Evolutionary conservation across 2,888 invertebrate genomes (phyloP), one percentile per base, ranked within the genome.

Genomic region (Prosopocoilus inquinatus): DNA sequence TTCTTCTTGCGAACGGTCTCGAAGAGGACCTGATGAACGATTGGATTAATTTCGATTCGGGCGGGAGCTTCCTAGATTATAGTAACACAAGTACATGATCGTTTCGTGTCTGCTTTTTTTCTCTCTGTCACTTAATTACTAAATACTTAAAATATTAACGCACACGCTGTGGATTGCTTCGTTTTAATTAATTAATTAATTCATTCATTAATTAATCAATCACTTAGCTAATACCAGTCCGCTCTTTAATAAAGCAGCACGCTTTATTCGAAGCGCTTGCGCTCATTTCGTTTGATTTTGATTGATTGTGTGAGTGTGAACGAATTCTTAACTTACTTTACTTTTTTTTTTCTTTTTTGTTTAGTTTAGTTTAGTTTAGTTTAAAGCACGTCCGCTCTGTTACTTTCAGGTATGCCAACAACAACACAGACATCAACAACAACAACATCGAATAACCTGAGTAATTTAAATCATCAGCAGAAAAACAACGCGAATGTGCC

Each of bases 351-450:
- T 45, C 9, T 15, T 11, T 5, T 12, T 46, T 46, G 11, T 28
- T 47, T 28, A 38, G 20, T 20, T 16, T 32, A 28, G 28, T 47
- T 15, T 41, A 28, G 32, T 41, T 48, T 44, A 47, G 41, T 57
- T 57, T 57, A 60, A 28, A 28, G 20, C 20, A 28, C 20, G n/a
- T n/a, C 7, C 3, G 7, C 20, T 28, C 5, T 5, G 20, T 28
- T 43, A 55, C 49, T 63, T 62, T 32, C 59, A 71, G 75, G 71
- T 67, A 64, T 72, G 65, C 72, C 71, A 13, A 63, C n/a, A n/a
- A n/a, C n/a, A n/a, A n/a, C n/a, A n/a, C n/a, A n/a, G n/a, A n/a
- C n/a, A n/a, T n/a, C n/a, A n/a, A n/a, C n/a, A n/a, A n/a, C n/a
- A n/a, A n/a, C n/a, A n/a, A n/a, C 32, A 28, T 28, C 20, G 20